Evolutionary conservation across 1,140 invertebrate species (phyloP).

Genomic region (Pogonomyrmex californicus): DNA sequence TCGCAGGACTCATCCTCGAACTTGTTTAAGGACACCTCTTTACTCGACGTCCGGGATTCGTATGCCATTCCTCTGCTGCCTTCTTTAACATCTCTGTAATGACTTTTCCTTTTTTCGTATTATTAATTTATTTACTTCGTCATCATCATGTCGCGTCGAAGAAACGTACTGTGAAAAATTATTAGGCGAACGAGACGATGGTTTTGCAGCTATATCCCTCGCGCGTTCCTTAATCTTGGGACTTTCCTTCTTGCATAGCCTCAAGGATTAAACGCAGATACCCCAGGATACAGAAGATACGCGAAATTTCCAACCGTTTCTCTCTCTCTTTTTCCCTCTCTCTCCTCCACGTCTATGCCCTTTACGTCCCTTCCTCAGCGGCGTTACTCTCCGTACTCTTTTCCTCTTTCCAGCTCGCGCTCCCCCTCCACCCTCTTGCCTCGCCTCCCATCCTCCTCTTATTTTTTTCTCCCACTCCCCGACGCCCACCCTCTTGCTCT

Average conservation of each 20-base stretch:
- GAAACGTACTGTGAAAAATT: slow-evolving; percentile 57
- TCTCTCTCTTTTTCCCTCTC: slow-evolving; percentile 52
- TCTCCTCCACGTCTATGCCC: slow-evolving; percentile 45
- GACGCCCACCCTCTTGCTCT: slow-evolving; percentile 74
- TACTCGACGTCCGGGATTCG: slow-evolving; percentile 28
- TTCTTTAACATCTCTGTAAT: neutral
- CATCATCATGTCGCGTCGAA: slow-evolving; percentile 18
- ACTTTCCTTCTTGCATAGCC: slow-evolving; percentile 72
- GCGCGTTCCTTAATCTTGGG: slow-evolving; percentile 73
- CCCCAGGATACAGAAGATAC: slow-evolving; percentile 76
- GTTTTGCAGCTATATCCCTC: slow-evolving; percentile 30
- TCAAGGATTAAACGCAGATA: slow-evolving; percentile 75
- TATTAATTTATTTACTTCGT: neutral
- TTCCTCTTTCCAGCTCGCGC: slow-evolving; percentile 59
- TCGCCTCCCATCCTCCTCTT: slow-evolving; percentile 70
- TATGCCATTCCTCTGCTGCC: no score
- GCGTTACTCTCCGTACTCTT: slow-evolving; percentile 66
- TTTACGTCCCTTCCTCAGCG: slow-evolving; percentile 51
- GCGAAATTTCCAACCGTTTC: slow-evolving; percentile 80
- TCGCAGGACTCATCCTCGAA: slow-evolving; percentile 50
- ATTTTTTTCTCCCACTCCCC: slow-evolving; percentile 72
- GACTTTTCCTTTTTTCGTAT: neutral
- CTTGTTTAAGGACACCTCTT: slow-evolving; percentile 43
- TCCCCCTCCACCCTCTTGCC: no score
- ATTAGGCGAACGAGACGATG: slow-evolving; percentile 63